Conservation (phyloP, 2,113 vertebrate species). For the Peromyscus polionotus region DNA sequence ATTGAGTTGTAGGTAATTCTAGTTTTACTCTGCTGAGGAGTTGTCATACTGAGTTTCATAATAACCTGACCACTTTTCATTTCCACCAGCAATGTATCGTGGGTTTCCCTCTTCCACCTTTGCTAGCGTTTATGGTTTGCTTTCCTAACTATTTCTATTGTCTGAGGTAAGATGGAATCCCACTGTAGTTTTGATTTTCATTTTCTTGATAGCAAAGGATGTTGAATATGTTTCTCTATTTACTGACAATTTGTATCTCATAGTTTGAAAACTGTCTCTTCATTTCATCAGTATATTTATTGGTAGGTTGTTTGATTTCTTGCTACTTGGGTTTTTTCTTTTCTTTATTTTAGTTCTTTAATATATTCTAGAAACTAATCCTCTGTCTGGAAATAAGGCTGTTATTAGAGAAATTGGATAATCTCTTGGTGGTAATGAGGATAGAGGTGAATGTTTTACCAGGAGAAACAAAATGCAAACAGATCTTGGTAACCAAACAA, state of each 20-base stretch:
- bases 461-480: not conserved
- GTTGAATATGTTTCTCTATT: not conserved
- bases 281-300: not conserved
- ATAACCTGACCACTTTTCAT: not conserved
- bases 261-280: not conserved
- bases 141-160: not conserved
- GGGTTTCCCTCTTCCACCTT: not conserved
- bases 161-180: not conserved
- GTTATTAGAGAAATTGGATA: not conserved
- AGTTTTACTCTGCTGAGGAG: not conserved
- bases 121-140: not conserved
- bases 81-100: not conserved
- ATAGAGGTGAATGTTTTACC: not conserved
- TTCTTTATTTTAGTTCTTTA: not conserved
- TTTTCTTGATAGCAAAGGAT: not conserved
- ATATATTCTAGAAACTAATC: not conserved
- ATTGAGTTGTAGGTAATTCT: not conserved
- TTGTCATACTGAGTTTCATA: not conserved
- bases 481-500: not conserved
- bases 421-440: not conserved
- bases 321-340: not conserved
- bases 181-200: not conserved
- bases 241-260: not conserved
- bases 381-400: not conserved
- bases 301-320: not conserved